Conservation (phyloP, 2,113 vertebrate species). For the Rallus limicola region DNA sequence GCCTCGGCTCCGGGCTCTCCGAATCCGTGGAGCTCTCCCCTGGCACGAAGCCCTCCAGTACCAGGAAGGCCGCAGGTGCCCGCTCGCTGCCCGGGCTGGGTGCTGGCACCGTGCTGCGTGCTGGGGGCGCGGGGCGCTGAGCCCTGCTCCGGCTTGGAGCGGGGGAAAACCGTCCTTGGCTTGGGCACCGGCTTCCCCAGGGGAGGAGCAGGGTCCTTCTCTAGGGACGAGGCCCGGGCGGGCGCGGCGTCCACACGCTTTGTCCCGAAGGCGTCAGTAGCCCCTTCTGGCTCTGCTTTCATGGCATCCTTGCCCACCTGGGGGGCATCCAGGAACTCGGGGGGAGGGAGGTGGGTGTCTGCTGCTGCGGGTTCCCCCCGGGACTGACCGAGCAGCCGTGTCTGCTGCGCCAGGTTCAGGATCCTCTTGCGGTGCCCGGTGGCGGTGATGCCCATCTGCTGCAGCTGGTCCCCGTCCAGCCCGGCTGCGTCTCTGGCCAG, state of each 20-base stretch:
- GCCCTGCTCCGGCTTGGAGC: slow-evolving; percentile 48
- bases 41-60: slow-evolving; percentile 68
- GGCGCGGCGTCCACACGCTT: fast-evolving
- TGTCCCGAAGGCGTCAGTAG: not conserved
- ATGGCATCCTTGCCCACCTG: not conserved
- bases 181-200: slow-evolving; percentile 86
- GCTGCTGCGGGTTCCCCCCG: not conserved
- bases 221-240: not conserved
- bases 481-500: slow-evolving; percentile 77
- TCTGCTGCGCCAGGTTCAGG: slow-evolving; percentile 79
- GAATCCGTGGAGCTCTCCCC: slow-evolving; percentile 52
- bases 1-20: not conserved
- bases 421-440: slow-evolving; percentile 97
- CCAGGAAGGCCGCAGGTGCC: slow-evolving; percentile 43
- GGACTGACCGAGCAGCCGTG: not conserved
- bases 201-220: not conserved
- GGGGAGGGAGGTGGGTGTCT: not conserved
- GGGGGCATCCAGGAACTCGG: not conserved
- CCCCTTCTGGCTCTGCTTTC: not conserved
- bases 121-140: not conserved
- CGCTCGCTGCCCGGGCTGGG: slow-evolving; percentile 44
- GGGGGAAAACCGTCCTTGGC: slow-evolving; percentile 90
- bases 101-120: not conserved
- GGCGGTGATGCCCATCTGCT: slow-evolving; percentile 86
- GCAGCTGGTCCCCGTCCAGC: slow-evolving; percentile 82